Evolutionary conservation across 2,797 vertebrate species (phyloP).

Genomic region (Gadopsis marmoratus): DNA sequence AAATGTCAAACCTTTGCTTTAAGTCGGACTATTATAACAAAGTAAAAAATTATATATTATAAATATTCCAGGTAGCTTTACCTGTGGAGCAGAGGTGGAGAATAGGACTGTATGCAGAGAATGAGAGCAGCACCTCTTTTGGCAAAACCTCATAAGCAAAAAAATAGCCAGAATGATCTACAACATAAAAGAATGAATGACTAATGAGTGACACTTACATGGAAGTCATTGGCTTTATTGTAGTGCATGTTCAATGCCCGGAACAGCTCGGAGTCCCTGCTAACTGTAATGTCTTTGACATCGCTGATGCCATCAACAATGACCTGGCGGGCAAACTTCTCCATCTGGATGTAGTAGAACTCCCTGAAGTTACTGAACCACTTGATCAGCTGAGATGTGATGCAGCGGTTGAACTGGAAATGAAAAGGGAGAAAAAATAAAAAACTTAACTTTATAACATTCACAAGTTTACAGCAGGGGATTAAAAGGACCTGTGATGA

Average conservation of each 20-base stretch:
- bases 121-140: not conserved
- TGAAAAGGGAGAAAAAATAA: not conserved
- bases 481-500: not conserved
- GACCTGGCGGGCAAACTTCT: slow-evolving; percentile 95
- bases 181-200: slow-evolving; percentile 39
- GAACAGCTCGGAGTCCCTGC: slow-evolving; percentile 93
- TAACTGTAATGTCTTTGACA: slow-evolving; percentile 87
- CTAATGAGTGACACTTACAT: slow-evolving; percentile 83
- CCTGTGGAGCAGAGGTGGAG: not conserved
- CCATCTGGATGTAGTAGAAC: slow-evolving; percentile 99
- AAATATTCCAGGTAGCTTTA: not conserved
- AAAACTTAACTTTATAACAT: too few species aligned
- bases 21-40: not conserved
- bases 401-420: slow-evolving; percentile 94
- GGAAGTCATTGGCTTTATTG: slow-evolving; percentile 96
- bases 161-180: slow-evolving; percentile 16
- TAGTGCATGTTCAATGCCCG: slow-evolving; percentile 94
- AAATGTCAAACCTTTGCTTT: not conserved
- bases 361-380: slow-evolving; percentile 99
- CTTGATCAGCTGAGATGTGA: slow-evolving; percentile 98
- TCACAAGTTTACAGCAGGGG: too few species aligned
- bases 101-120: not conserved
- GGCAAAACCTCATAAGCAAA: not conserved
- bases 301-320: slow-evolving; percentile 89
- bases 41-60: not conserved